phyloP scores from a whole-genome alignment of 2,888 invertebrate species.

The Zaprionus obscuricornis region DNA sequence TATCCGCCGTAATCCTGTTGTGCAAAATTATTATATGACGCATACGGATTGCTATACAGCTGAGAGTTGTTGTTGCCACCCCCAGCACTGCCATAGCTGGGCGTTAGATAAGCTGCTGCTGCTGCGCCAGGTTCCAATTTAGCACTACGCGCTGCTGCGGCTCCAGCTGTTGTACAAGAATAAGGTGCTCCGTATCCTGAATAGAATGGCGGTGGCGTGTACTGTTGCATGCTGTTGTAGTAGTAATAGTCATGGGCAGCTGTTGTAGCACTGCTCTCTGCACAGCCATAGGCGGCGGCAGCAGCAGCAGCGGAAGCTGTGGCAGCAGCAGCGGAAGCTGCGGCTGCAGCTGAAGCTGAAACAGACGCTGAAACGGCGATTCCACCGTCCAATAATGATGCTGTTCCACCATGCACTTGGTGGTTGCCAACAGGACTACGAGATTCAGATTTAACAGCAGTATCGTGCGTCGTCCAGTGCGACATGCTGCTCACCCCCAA shows the following conservation, averaged over 20 bases:
- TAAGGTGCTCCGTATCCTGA: slow-evolving; percentile 82
- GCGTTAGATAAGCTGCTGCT: slow-evolving; percentile 83
- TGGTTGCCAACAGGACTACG: slow-evolving; percentile 84
- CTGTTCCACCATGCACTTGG: slow-evolving; percentile 47
- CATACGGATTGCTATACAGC: slow-evolving; percentile 81
- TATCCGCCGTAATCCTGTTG: slow-evolving; percentile 84
- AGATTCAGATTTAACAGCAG: slow-evolving; percentile 88
- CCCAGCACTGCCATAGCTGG: slow-evolving; percentile 81
- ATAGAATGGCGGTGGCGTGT: slow-evolving; percentile 85
- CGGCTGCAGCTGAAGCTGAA: slow-evolving; percentile 25
- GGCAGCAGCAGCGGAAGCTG: slow-evolving; percentile 54
- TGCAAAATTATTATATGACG: slow-evolving; percentile 83
- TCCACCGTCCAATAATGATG: slow-evolving; percentile 59
- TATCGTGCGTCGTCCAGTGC: slow-evolving; percentile 81
- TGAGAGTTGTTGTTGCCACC: slow-evolving; percentile 81
- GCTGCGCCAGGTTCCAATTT: slow-evolving; percentile 85
- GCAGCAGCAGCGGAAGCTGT: slow-evolving; percentile 75
- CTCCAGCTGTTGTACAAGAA: slow-evolving; percentile 65
- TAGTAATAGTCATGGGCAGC: slow-evolving; percentile 87
- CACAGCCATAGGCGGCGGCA: slow-evolving; percentile 84
- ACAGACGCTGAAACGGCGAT: too few species aligned
- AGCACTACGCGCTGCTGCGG: slow-evolving; percentile 78
- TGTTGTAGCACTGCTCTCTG: slow-evolving; percentile 86
- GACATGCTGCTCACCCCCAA: slow-evolving; percentile 78
- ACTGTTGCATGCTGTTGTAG: slow-evolving; percentile 89